Conservation (phyloP, 1,140 invertebrate genomes). For the Lepidurus couesii region DNA sequence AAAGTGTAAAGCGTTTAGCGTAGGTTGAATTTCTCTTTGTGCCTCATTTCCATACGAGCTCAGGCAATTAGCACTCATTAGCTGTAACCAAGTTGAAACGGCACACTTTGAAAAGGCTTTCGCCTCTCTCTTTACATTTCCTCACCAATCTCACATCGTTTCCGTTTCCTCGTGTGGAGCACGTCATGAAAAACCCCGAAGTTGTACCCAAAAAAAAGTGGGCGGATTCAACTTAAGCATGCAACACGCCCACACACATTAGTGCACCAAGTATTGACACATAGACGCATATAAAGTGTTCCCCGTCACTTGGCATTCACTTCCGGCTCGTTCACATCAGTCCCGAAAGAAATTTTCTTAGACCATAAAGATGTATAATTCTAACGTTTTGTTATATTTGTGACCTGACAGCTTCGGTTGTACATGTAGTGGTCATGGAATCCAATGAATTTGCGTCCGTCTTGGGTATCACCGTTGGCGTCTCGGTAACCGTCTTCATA, state of each 20-base stretch:
- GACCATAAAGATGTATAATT: background rate
- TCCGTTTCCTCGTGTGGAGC: background rate
- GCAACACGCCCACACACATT: background rate
- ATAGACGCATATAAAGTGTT: no score
- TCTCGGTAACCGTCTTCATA: slow-evolving; percentile 28
- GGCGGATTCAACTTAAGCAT: background rate
- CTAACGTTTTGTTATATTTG: slow-evolving; percentile 4
- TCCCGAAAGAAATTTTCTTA: no score
- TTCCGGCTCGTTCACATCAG: no score
- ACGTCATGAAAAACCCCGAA: background rate
- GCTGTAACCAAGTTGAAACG: background rate
- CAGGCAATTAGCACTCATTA: slow-evolving; percentile 13
- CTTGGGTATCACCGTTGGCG: slow-evolving; percentile 30
- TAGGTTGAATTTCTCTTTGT: slow-evolving; percentile 1
- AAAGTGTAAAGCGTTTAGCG: background rate
- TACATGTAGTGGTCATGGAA: slow-evolving; percentile 37
- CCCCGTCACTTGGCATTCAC: no score
- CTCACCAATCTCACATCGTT: background rate
- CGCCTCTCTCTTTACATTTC: background rate
- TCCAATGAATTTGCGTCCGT: slow-evolving; percentile 31
- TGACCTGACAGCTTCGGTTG: slow-evolving; percentile 17
- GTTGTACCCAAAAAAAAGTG: background rate
- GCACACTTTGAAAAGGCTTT: slow-evolving; percentile 19
- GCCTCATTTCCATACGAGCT: slow-evolving; percentile 7
- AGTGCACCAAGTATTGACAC: background rate